Base-by-base conservation (phyloP, 1,140 invertebrate genomes). In the Homalodisca vitripennis region DNA sequence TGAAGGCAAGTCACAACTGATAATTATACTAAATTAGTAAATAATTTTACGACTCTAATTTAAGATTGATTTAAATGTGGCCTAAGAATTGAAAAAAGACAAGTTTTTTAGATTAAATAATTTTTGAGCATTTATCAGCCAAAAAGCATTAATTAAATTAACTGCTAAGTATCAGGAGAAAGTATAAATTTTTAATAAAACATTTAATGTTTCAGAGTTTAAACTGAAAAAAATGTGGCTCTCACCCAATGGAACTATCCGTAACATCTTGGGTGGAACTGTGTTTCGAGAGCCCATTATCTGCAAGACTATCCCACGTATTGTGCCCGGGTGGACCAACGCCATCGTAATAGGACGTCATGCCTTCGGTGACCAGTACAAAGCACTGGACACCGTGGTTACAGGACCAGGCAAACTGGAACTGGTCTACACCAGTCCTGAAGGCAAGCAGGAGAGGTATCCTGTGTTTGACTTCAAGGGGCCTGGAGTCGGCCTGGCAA, bases 201-300 rank as follows among this genome's bases (percentile, higher is more conserved):
- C 34, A 41, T 41, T 41, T 17, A 41, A 10, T 41, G 34, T 41
- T 6, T 41, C 78, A 92, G 94, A 96, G 82, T 96, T 95, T 79
- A 93, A 94, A 66, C 79, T 96, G 73, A 96, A 96, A 80, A 92
- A 94, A 78, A 96, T 96, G 94, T 96, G 93, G 93, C 84, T 89
- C 17, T 92, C 89, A 68, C 94, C 94, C 0, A 96, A 96, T 79
- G 94, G 94, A 20, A 95, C 94, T 0, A 94, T 96, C 74, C 84
- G 94, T 76, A 95, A 96, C 78, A 95, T 96, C 75, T 81, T 96
- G 17, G 93, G 93, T 3, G 93, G 93, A 1, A 95, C 93, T 0
- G 93, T 95, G 17, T 96, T 96, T 80, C 83, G 94, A 57, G 94
- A 95, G 78, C 93, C 94, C 6, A 96, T 96, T 75, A 79, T 97